Evolutionary conservation across 2,797 vertebrate species (phyloP), one percentile per base, ranked within the genome.

Genomic region (Bradypodion ventrale): DNA sequence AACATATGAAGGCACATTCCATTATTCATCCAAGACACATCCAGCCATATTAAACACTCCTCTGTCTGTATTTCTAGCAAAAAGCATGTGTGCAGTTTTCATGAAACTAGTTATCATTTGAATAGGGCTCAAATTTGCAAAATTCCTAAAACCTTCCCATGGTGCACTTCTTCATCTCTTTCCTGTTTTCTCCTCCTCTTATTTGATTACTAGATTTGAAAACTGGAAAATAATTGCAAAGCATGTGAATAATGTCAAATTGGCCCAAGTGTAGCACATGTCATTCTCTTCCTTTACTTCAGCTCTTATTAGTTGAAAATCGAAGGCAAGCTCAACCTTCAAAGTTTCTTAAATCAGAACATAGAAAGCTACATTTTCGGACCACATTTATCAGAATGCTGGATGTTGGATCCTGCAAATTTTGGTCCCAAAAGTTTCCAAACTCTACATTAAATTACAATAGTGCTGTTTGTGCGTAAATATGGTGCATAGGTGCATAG

Each of bases 81-180:
- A 69, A 25, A 69, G 49, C 65, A 62, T 76, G 25, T 59, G 76
- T 49, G 65, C 76, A 76, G 49, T 62, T 32, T 56, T 85, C 74
- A 76, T 52, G 42, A 27, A 7, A 8, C 27, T 46, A 76, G 35
- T 62, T 46, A 46, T 49, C 23, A 15, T 62, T 85, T 62, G 42
- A 69, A 21, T 42, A 69, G 35, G 42, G 32, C 52, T 76, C 29
- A 84, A 19, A 56, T 80, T 62, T 29, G 46, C 7, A 29, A 16
- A 19, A 15, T 35, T 82, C 65, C 27, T 49, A 40, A 13, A 75
- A 35, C 44, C 19, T 78, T 44, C 72, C 16, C 8, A 35, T 42
- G 46, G 40, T 27, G 46, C 1, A 16, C 40, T 32, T 23, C 52
- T 46, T 62, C 5, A 7, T 49, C 37, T 7, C 8, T 52, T 42